Conservation (phyloP, 2,113 vertebrate species). For the Stigmatopora argus region DNA sequence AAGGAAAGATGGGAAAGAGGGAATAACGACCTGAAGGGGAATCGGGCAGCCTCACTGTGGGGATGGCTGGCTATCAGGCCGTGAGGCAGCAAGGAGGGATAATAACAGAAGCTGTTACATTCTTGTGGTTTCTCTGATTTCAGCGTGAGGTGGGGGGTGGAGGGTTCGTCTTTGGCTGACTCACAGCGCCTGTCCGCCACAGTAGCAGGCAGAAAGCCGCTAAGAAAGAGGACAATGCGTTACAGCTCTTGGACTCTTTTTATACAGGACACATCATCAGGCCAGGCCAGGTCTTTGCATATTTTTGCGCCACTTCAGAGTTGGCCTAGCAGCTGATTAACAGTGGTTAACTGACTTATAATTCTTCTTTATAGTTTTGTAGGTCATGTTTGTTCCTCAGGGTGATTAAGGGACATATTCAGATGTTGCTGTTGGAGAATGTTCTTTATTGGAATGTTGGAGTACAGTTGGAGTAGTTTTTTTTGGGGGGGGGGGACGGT, state of each 20-base stretch:
- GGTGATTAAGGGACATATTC: not conserved
- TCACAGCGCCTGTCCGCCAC: constrained; percentile 34
- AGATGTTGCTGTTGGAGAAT: not conserved
- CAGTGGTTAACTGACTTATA: constrained; percentile 9
- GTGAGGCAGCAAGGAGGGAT: constrained; percentile 57
- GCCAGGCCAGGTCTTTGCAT: constrained; percentile 7
- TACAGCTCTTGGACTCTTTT: constrained; percentile 43
- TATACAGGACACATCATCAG: constrained; percentile 12
- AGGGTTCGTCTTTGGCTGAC: constrained; percentile 36
- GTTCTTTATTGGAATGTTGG: not conserved
- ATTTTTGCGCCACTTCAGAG: constrained; percentile 14
- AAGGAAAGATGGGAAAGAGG: constrained; percentile 5
- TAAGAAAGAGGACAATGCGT: constrained; percentile 35
- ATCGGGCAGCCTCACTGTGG: constrained; percentile 37
- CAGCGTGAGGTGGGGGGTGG: constrained; percentile 54
- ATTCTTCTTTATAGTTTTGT: constrained; percentile 6
- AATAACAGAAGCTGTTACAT: constrained; percentile 69
- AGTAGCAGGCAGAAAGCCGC: constrained; percentile 30
- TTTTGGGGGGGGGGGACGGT: not conserved
- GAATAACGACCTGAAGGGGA: constrained; percentile 8
- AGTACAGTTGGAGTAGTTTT: not conserved
- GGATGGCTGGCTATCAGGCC: constrained; percentile 53
- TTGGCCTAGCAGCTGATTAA: constrained; percentile 32
- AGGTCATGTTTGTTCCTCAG: constrained; percentile 6
- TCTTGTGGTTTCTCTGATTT: constrained; percentile 70